Conservation (phyloP, 2,797 vertebrate genomes). For the Anguilla obscura region DNA sequence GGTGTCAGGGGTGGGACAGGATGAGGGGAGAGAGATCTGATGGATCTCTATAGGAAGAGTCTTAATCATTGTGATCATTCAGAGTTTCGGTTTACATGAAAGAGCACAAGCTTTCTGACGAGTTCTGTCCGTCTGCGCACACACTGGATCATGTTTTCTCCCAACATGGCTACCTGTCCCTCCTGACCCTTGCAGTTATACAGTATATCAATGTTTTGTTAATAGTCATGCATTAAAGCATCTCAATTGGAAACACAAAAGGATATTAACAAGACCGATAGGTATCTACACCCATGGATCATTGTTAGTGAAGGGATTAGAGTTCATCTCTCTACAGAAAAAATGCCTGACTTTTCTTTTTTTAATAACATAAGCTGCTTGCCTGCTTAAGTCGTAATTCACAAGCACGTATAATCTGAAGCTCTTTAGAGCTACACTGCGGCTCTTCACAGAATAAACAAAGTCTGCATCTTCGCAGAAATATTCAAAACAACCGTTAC, state of each 20-base stretch:
- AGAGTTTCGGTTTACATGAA: not conserved
- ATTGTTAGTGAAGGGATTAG: not conserved
- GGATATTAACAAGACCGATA: not conserved
- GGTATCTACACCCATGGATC: not conserved
- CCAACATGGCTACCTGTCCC: not conserved
- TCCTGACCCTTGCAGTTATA: not conserved
- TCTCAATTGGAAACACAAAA: not conserved
- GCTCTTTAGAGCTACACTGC: not conserved
- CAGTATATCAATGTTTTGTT: not conserved
- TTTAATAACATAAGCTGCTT: constrained; percentile 10
- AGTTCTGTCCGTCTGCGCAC: not conserved
- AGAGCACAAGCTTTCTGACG: not conserved
- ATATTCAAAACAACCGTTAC: not conserved
- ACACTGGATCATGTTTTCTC: not conserved
- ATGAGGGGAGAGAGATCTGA: not conserved
- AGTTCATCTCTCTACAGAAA: not conserved
- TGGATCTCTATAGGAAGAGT: not conserved
- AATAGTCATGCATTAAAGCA: not conserved
- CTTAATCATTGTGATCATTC: not conserved
- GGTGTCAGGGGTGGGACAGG: not conserved
- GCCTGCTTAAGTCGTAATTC: not conserved
- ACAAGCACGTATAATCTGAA: not conserved
- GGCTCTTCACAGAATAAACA: not conserved
- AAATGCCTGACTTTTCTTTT: not conserved
- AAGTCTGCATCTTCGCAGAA: not conserved